Conservation (phyloP, 37 sponge, comb jelly and placozoan species). For the Tethya wilhelma region DNA sequence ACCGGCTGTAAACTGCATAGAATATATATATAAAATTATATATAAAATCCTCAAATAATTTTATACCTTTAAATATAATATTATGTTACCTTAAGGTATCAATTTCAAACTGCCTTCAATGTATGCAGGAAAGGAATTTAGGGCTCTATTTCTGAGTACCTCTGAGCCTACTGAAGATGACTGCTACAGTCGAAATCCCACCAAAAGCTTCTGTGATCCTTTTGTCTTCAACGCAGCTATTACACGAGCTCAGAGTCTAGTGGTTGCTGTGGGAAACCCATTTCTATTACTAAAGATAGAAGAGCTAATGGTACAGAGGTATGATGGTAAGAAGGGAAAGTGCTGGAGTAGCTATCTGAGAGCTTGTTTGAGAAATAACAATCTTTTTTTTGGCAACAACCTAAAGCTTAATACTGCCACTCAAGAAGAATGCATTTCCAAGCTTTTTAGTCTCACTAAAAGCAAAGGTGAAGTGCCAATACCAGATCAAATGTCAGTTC, state of each 20-base stretch:
- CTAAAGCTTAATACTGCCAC: not conserved
- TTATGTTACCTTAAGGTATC: too few species aligned
- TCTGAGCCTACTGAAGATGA: slow-evolving; percentile 43
- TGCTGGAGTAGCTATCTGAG: slow-evolving; percentile 50
- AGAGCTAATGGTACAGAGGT: slow-evolving; percentile 24
- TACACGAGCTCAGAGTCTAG: slow-evolving; percentile 66
- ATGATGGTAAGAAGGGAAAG: slow-evolving; percentile 11
- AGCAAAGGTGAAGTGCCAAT: too few species aligned
- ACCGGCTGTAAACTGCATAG: too few species aligned
- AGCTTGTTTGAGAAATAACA: slow-evolving; percentile 24
- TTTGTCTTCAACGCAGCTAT: slow-evolving; percentile 73
- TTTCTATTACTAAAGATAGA: slow-evolving; percentile 59
- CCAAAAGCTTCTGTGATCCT: slow-evolving; percentile 64
- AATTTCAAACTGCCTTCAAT: too few species aligned
- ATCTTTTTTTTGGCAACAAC: not conserved
- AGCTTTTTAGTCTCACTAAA: too few species aligned
- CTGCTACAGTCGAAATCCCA: slow-evolving; percentile 52
- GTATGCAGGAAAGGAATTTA: slow-evolving; percentile 40
- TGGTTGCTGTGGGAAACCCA: slow-evolving; percentile 74
- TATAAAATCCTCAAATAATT: too few species aligned
- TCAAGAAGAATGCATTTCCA: too few species aligned
- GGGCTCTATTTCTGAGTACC: slow-evolving; percentile 66
- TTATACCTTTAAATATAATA: too few species aligned
- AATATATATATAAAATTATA: too few species aligned
- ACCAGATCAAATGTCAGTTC: too few species aligned